Base-by-base conservation (phyloP, 2,113 vertebrate genomes). In the Kryptolebias marmoratus region DNA sequence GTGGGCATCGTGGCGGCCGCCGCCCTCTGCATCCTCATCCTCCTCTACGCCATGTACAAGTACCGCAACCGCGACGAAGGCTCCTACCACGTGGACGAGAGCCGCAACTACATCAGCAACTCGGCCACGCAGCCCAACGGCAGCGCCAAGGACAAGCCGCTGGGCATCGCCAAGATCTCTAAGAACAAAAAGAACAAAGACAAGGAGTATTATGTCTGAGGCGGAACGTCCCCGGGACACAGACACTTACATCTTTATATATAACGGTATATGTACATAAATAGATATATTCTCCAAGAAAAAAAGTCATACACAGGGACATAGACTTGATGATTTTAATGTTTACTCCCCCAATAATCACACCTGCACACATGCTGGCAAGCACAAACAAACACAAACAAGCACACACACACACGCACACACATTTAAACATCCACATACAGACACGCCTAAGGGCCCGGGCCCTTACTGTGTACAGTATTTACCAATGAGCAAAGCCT, bases 111-210 rank as follows among this genome's bases (percentile, higher is more conserved):
- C 96, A 99, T 99, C 95, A 99, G 97, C 94, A 99, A 99, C 95
- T 98, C 98, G 53, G 98, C 98, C 84, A 93, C 94, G 49, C 97
- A 99, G 95, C 96, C 97, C 92, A 99, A 99, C 6, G 98, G 97
- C 91, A 96, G 96, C 83, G 93, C 98, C 87, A 99, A 99, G 95
- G 98, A 99, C 86, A 99, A 99, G 64, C 96, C 96, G 47, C 96
- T 97, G 86, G 95, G 95, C 91, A 96, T 96, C 82, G 94, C 96
- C 88, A 99, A 99, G 93, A 97, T 96, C 93, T 97, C 97, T 92
- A 99, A 99, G 94, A 97, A 96, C 92, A 99, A 99, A 96, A 99
- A 99, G 93, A 98, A 99, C 95, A 99, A 99, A 95, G 98, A 99
- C 95, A 99, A 98, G 92, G 98, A 99, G 93, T 99, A 99, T 93